Conservation (phyloP, 2,797 vertebrate species). For the Pogoniulus pusillus region DNA sequence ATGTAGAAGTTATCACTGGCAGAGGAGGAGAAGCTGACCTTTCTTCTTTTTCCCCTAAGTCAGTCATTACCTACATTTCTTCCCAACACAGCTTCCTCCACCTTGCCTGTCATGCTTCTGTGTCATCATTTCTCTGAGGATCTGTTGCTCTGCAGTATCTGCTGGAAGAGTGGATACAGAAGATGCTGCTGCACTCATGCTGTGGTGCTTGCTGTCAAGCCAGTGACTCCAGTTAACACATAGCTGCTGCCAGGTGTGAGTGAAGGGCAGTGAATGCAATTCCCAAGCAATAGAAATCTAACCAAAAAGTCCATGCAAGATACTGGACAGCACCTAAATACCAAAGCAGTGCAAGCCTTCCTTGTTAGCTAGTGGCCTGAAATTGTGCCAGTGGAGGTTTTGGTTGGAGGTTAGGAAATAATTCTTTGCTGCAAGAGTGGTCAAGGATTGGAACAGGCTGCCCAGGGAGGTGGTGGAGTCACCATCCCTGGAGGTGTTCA, state of each 20-base stretch:
- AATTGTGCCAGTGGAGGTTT: too few relatives aligned
- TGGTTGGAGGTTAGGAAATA: too few relatives aligned
- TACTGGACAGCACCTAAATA: neutral
- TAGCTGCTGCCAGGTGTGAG: neutral
- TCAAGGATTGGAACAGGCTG: too few relatives aligned
- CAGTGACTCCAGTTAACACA: neutral
- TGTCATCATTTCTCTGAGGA: neutral
- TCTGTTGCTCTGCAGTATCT: neutral
- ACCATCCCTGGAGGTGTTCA: too few relatives aligned
- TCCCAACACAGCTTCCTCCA: neutral
- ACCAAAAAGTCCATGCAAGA: neutral
- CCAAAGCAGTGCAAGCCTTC: neutral
- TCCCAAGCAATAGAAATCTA: neutral
- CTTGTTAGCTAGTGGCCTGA: neutral
- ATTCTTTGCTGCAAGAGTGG: too few relatives aligned
- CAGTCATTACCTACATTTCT: neutral
- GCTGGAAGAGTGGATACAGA: neutral
- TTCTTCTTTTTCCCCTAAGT: neutral
- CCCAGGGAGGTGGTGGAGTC: too few relatives aligned
- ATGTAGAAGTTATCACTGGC: neutral
- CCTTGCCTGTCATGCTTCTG: neutral
- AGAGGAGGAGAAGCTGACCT: slow-evolving; percentile 14
- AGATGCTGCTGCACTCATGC: neutral
- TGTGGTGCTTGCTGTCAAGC: neutral
- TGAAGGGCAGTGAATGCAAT: neutral